phyloP scores from a whole-genome alignment of 2,797 vertebrate genomes.

The Manis crassicaudata region DNA sequence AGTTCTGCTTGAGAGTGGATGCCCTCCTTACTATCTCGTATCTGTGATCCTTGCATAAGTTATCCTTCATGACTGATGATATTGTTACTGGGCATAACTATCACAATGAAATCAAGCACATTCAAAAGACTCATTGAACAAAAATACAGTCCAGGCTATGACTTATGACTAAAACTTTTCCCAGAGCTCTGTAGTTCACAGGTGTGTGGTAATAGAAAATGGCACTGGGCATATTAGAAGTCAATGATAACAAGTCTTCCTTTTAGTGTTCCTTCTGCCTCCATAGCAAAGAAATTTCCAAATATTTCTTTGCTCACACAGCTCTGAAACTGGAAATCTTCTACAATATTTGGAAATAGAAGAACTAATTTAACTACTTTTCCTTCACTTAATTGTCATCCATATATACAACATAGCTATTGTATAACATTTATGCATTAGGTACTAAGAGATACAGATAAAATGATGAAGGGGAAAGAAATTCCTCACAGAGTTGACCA shows the following conservation, averaged over 20 bases:
- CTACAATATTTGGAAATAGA: not conserved
- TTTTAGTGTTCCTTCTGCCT: conserved; percentile 1
- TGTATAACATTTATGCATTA: not conserved
- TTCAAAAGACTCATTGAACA: not conserved
- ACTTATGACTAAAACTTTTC: not conserved
- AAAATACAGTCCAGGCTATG: not conserved
- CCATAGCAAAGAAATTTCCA: not conserved
- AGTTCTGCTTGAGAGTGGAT: not conserved
- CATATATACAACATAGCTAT: not conserved
- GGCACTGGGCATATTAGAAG: not conserved
- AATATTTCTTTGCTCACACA: not conserved
- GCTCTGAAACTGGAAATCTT: not conserved
- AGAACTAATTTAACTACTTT: not conserved
- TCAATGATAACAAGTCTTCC: not conserved
- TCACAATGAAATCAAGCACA: not conserved
- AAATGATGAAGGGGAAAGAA: not conserved
- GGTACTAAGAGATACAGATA: not conserved
- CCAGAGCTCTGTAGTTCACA: not conserved
- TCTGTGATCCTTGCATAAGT: not conserved
- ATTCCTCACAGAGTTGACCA: not conserved
- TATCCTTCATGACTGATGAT: not conserved
- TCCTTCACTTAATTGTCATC: not conserved
- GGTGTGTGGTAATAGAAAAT: not conserved
- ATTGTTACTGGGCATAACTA: not conserved
- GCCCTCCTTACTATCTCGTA: not conserved